Evolutionary conservation across 2,888 invertebrate genomes (phyloP).

Genomic region (Epirrita christyi): DNA sequence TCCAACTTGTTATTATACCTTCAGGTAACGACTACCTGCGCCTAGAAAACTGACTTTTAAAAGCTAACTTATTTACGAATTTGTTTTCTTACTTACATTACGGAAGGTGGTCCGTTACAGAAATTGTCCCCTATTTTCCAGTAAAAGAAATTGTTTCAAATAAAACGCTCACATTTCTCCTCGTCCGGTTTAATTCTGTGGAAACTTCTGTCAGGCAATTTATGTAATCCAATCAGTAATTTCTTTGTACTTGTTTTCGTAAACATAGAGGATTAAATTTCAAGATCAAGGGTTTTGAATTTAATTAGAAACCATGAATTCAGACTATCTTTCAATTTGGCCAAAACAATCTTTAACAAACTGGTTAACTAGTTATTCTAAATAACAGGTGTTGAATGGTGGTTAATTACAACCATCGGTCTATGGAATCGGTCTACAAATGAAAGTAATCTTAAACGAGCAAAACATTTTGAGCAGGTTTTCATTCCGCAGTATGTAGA

Average conservation of each 20-base stretch:
- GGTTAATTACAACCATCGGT: background rate
- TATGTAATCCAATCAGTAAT: conserved; percentile 44
- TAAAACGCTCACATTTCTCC: conserved; percentile 45
- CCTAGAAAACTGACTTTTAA: conserved; percentile 13
- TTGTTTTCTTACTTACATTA: conserved; percentile 21
- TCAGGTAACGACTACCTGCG: conserved; percentile 31
- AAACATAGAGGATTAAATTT: conserved; percentile 25
- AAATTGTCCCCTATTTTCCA: conserved; percentile 31
- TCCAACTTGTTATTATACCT: conserved; percentile 37
- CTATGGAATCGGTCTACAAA: no score
- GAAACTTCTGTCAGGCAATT: conserved; percentile 42
- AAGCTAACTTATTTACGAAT: background rate
- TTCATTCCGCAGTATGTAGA: background rate
- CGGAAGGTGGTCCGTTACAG: conserved; percentile 28
- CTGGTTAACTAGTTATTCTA: background rate
- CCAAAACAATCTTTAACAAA: background rate
- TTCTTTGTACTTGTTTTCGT: conserved; percentile 36
- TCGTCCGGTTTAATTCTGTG: conserved; percentile 42
- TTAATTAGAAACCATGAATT: conserved; percentile 9
- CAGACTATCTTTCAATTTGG: conserved; percentile 5
- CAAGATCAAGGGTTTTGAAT: conserved; percentile 22
- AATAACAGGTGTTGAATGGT: background rate
- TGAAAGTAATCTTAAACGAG: background rate
- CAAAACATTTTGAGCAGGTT: background rate
- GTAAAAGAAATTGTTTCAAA: conserved; percentile 40